Evolutionary conservation across 2,888 invertebrate species (phyloP).

Genomic region (Watsonalla binaria): DNA sequence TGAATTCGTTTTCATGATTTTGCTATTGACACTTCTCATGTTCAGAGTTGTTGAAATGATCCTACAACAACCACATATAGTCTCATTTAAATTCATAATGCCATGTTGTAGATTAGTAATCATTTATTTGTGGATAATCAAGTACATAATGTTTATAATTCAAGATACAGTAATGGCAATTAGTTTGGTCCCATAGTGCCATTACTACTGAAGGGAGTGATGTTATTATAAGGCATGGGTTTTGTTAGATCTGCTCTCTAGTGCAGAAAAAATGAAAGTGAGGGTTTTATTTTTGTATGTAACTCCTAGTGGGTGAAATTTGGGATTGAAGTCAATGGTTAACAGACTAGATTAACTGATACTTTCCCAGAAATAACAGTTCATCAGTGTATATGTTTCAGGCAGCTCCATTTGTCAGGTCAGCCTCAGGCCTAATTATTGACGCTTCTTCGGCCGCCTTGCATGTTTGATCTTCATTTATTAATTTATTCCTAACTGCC

Average conservation of each 20-base stretch:
- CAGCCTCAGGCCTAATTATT: too few relatives aligned
- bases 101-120: slow-evolving; percentile 22
- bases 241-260: slow-evolving; percentile 24
- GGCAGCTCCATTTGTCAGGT: too few relatives aligned
- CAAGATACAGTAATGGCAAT: slow-evolving; percentile 15
- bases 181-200: slow-evolving; percentile 25
- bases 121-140: slow-evolving; percentile 19
- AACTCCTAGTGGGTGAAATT: slow-evolving; percentile 10
- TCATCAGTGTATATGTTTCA: too few relatives aligned
- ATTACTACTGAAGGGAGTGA: slow-evolving; percentile 23
- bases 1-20: too few relatives aligned
- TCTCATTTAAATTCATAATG: slow-evolving; percentile 7
- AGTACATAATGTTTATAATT: slow-evolving; percentile 12
- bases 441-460: too few relatives aligned
- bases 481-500: too few relatives aligned
- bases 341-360: too few relatives aligned
- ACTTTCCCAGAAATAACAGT: too few relatives aligned
- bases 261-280: slow-evolving; percentile 4
- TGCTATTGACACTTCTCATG: too few relatives aligned
- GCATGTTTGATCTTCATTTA: too few relatives aligned
- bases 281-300: slow-evolving; percentile 17
- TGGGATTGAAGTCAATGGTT: slow-evolving; percentile 6
- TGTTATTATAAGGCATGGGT: slow-evolving; percentile 22
- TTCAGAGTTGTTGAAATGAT: too few relatives aligned
- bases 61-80: slow-evolving; percentile 10